Evolutionary conservation across 2,888 invertebrate genomes (phyloP).

Genomic region (Cenopis cana): DNA sequence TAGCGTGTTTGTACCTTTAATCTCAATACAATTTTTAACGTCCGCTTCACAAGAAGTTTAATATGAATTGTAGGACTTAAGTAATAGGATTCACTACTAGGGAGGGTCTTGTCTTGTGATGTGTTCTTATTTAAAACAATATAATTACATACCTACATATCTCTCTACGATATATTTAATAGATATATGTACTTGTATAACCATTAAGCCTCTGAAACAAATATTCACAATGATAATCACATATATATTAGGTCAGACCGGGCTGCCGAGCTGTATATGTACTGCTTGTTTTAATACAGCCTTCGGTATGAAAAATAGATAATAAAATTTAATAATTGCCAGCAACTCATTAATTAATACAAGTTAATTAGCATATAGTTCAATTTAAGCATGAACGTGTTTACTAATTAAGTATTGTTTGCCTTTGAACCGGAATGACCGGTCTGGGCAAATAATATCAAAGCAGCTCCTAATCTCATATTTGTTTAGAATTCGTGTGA

Average conservation of each 20-base stretch:
- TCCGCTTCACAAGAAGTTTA: neutral
- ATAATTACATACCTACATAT: too few species aligned
- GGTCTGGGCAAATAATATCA: slow-evolving; percentile 28
- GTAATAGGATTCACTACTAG: neutral
- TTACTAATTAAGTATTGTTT: slow-evolving; percentile 41
- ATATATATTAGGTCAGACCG: too few species aligned
- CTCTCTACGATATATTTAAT: too few species aligned
- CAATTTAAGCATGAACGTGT: slow-evolving; percentile 31
- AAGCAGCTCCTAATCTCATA: slow-evolving; percentile 32
- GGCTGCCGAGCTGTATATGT: too few species aligned
- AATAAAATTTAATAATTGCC: slow-evolving; percentile 41
- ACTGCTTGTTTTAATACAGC: neutral
- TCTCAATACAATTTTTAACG: neutral
- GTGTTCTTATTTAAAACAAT: neutral
- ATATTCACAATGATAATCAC: too few species aligned
- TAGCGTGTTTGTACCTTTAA: too few species aligned
- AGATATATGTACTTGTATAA: too few species aligned
- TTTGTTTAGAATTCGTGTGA: slow-evolving; percentile 39
- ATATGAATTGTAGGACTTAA: neutral
- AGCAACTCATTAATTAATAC: slow-evolving; percentile 37
- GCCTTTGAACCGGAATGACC: slow-evolving; percentile 31
- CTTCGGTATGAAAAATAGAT: neutral
- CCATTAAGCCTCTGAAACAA: too few species aligned
- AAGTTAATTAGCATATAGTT: slow-evolving; percentile 33
- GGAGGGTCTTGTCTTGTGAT: too few species aligned